phyloP scores from a whole-genome alignment of 2,888 invertebrate genomes.

The Xestia c-nigrum region DNA sequence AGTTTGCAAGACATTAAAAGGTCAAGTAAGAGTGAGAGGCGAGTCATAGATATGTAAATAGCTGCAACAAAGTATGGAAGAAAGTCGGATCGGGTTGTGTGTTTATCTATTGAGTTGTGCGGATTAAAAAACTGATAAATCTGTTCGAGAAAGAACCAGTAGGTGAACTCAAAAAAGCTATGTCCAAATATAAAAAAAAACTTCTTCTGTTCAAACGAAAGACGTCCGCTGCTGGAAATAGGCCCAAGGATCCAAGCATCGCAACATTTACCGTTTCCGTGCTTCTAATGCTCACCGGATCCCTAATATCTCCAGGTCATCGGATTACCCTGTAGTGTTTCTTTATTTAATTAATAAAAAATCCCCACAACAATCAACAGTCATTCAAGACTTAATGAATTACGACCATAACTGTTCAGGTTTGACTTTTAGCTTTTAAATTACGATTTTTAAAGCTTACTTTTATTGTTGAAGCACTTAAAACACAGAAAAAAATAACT shows the following conservation, averaged over 20 bases:
- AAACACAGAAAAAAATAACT: neutral
- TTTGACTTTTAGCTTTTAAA: neutral
- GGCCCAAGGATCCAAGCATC: neutral
- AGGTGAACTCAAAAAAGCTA: neutral
- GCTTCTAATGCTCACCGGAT: neutral
- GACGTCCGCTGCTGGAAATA: neutral
- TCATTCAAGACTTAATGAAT: neutral
- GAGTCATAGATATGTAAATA: slow-evolving; percentile 14
- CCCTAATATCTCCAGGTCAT: no score
- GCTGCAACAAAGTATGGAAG: slow-evolving; percentile 17
- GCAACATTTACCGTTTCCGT: neutral
- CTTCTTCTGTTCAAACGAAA: neutral
- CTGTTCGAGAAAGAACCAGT: neutral
- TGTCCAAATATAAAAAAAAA: no score
- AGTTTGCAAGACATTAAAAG: neutral
- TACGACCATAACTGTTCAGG: neutral
- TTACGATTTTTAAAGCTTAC: no score
- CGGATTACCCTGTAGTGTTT: no score
- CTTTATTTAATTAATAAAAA: no score
- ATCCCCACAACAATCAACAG: no score
- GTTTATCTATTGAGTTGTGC: neutral
- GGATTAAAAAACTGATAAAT: neutral
- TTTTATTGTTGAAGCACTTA: neutral
- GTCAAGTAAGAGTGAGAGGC: neutral
- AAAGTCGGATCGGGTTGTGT: slow-evolving; percentile 6